Conservation (phyloP, 2,113 vertebrate species). For the Ornithorhynchus anatinus region DNA sequence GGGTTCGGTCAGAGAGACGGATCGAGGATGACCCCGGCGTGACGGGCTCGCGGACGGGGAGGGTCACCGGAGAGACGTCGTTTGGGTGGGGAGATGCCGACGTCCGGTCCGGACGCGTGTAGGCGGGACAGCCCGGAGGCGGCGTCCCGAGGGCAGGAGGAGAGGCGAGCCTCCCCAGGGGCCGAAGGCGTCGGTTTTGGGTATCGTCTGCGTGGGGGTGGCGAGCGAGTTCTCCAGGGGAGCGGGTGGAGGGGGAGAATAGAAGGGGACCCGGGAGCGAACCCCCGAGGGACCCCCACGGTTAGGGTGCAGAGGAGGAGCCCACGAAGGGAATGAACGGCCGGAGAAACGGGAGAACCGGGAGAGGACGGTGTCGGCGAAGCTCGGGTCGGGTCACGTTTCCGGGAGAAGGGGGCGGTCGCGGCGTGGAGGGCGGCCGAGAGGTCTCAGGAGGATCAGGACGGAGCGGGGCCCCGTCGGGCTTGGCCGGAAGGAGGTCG, state of each 20-base stretch:
- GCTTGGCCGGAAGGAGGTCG: too few species aligned
- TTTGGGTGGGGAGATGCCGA: too few species aligned
- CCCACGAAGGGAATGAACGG: background rate
- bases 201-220: background rate
- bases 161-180: background rate
- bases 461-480: background rate
- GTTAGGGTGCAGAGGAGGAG: background rate
- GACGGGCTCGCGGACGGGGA: too few species aligned
- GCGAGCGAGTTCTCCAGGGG: background rate
- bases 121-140: background rate
- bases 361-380: background rate
- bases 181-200: too few species aligned
- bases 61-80: too few species aligned
- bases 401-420: too few species aligned
- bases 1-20: too few species aligned
- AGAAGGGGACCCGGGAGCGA: background rate
- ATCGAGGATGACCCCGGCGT: too few species aligned
- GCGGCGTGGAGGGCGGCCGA: too few species aligned
- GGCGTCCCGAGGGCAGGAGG: background rate
- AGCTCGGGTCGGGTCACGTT: too few species aligned
- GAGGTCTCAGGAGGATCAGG: too few species aligned
- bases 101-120: too few species aligned
- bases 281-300: background rate
- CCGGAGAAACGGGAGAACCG: background rate
- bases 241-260: background rate